A percentile compares a stretch with the other conserved stretches of the same genome.
Evolutionary conservation across 2,797 vertebrate genomes (phyloP).

Genomic region (Peromyscus nudipes): DNA sequence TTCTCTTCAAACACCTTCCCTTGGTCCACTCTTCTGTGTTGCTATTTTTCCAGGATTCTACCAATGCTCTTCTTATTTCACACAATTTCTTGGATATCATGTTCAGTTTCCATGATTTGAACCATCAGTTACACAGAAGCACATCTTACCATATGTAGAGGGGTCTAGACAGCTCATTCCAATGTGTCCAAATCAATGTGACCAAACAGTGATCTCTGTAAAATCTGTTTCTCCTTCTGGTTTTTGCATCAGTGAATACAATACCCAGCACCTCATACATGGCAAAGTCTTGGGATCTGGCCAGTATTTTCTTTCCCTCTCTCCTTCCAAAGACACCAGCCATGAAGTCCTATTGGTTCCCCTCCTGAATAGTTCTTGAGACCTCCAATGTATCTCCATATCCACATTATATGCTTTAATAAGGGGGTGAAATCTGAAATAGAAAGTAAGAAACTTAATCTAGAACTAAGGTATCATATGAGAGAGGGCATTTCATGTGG

Average conservation of each 20-base stretch:
- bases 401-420: not conserved
- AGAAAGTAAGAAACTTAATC: not conserved
- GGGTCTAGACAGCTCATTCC: not conserved
- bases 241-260: not conserved
- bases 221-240: not conserved
- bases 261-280: not conserved
- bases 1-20: not conserved
- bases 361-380: not conserved
- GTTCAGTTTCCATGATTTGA: not conserved
- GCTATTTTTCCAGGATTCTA: conserved; percentile 39
- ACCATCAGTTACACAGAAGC: not conserved
- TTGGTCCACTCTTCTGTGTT: not conserved
- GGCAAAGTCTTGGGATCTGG: not conserved
- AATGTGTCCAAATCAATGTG: not conserved
- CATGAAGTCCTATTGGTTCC: not conserved
- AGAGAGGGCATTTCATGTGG: not conserved
- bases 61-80: not conserved
- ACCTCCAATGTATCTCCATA: not conserved
- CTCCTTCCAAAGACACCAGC: conserved; percentile 15
- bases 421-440: not conserved
- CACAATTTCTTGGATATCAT: not conserved
- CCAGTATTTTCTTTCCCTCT: not conserved
- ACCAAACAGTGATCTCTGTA: not conserved
- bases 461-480: not conserved
- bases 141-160: not conserved